Conservation (phyloP, 2,797 vertebrate species). For the Xenentodon cancila region DNA sequence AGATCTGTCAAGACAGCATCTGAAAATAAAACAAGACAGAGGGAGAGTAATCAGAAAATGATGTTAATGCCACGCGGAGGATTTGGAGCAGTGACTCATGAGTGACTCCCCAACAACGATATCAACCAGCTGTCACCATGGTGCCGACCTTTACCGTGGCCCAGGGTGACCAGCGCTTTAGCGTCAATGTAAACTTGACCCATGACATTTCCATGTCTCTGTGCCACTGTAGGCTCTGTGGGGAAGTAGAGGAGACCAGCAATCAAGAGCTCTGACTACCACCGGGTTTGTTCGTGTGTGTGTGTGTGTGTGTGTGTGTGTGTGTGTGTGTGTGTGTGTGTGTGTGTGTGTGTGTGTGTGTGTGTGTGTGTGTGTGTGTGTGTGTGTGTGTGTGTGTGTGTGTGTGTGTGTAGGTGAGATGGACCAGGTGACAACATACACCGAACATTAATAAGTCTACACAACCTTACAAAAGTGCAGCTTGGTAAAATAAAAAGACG, state of each 20-base stretch:
- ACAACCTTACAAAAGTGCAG: too few species aligned
- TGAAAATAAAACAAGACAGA: constrained; percentile 29
- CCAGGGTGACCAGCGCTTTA: constrained; percentile 76
- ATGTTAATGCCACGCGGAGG: constrained; percentile 69
- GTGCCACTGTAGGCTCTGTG: constrained; percentile 38
- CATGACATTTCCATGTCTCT: constrained; percentile 79
- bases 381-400: background rate
- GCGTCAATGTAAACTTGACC: constrained; percentile 78
- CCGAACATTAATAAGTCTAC: too few species aligned
- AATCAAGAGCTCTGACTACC: constrained; percentile 51
- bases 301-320: background rate
- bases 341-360: background rate
- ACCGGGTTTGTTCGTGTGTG: constrained; percentile 12
- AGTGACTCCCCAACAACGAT: constrained; percentile 55
- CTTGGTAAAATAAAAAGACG: too few species aligned
- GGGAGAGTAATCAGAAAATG: constrained; percentile 46
- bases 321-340: background rate
- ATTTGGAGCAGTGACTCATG: constrained; percentile 67
- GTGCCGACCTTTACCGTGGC: constrained; percentile 77
- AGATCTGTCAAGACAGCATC: constrained; percentile 61
- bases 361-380: background rate
- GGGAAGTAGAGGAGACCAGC: constrained; percentile 23
- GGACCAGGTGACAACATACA: background rate
- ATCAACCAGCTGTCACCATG: constrained; percentile 75
- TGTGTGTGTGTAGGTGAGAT: too few species aligned